These are phyloP conservation scores for Halictus rubicundus DNA, from an alignment of 1,140 invertebrate genomes.

Conservation along the genomic window DNA sequence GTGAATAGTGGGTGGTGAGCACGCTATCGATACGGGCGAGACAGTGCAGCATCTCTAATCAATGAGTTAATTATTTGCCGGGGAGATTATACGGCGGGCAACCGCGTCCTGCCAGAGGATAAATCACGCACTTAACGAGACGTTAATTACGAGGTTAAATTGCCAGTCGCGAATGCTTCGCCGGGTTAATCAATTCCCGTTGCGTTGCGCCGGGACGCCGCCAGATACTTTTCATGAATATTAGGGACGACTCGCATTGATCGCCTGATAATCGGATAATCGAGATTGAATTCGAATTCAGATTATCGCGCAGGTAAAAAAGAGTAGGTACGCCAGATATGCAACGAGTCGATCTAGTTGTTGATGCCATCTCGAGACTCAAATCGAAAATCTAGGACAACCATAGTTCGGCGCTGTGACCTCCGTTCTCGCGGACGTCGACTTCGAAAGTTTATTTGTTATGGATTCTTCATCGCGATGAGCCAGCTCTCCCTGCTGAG, in stretches of 20 bases:
- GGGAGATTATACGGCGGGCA: slow-evolving; percentile 22
- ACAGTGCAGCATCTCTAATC: slow-evolving; percentile 3
- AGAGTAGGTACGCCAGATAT: too few species aligned
- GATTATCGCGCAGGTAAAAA: too few species aligned
- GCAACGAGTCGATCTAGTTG: too few species aligned
- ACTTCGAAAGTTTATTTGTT: too few species aligned
- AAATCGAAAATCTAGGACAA: too few species aligned
- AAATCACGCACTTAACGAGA: slow-evolving; percentile 43
- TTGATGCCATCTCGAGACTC: too few species aligned
- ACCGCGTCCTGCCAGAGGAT: slow-evolving; percentile 9
- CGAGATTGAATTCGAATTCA: too few species aligned
- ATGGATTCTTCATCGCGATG: too few species aligned
- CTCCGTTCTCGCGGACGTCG: too few species aligned
- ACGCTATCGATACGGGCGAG: not conserved
- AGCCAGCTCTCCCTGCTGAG: too few species aligned
- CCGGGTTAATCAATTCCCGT: slow-evolving; percentile 40
- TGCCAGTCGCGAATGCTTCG: not conserved
- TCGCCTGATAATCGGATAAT: not conserved
- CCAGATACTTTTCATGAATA: slow-evolving; percentile 33
- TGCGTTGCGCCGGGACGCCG: slow-evolving; percentile 50
- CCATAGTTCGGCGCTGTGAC: too few species aligned
- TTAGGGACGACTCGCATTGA: not conserved
- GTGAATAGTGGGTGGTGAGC: not conserved
- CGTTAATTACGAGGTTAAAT: slow-evolving; percentile 51
- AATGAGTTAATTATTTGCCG: slow-evolving; percentile 47